phyloP scores from a whole-genome alignment of 2,797 vertebrate species.

The Macropus fuliginosus region DNA sequence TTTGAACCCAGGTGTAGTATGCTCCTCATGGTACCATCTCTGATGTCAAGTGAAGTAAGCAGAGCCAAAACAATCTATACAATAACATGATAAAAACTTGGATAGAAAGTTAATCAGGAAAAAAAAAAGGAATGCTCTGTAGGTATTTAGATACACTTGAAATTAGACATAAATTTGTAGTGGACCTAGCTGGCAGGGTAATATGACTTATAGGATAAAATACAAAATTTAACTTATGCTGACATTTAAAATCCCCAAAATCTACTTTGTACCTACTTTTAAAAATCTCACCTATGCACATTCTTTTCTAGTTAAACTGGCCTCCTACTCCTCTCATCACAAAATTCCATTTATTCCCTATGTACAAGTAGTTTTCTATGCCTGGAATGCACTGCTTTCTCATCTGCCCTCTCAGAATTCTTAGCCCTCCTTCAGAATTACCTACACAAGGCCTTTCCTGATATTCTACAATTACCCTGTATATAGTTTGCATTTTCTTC shows the following conservation, averaged over 20 bases:
- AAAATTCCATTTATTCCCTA: background rate
- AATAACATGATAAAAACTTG: background rate
- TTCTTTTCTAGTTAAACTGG: background rate
- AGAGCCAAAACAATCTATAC: background rate
- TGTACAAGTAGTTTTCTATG: background rate
- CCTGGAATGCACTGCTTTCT: background rate
- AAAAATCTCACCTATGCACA: background rate
- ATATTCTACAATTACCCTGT: background rate
- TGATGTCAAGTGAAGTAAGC: background rate
- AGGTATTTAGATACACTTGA: background rate
- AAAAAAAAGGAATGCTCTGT: background rate
- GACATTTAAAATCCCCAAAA: background rate
- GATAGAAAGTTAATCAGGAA: background rate
- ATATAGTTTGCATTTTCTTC: background rate
- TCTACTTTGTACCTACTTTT: too few species aligned
- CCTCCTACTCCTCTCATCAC: background rate
- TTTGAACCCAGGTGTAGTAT: background rate
- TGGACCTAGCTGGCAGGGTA: background rate
- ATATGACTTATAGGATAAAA: background rate
- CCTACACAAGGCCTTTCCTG: background rate
- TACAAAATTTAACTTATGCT: background rate
- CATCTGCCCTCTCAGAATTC: background rate
- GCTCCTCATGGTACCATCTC: background rate
- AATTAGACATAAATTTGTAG: background rate
- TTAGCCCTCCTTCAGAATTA: background rate